Percentiles rank a stretch among this genome's conserved stretches.
Evolutionary conservation across 1,140 invertebrate genomes (phyloP).

Genomic region (Saccostrea cuccullata): DNA sequence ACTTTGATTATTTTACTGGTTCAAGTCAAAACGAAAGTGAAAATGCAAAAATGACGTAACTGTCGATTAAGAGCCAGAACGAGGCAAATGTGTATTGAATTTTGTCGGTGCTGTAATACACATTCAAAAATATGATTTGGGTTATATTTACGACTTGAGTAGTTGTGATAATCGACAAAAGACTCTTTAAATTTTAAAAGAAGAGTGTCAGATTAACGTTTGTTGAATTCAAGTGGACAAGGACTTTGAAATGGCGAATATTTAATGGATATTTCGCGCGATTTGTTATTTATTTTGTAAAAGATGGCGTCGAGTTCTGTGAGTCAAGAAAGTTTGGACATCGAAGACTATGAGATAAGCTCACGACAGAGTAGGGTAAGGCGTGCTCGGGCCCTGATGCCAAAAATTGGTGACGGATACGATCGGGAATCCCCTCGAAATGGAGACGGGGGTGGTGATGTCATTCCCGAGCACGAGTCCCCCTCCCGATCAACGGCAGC

Average conservation of each 20-base stretch:
- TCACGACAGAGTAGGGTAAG: slow-evolving; percentile 82
- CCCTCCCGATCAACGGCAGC: slow-evolving; percentile 78
- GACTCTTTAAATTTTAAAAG: neutral
- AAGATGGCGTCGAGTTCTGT: slow-evolving; percentile 85
- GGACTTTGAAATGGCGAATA: neutral
- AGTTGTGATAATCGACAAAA: neutral
- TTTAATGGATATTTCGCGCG: neutral
- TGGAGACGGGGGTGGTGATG: slow-evolving; percentile 65
- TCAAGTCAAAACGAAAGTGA: neutral
- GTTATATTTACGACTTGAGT: neutral
- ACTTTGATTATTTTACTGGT: too few species aligned
- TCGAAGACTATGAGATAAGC: slow-evolving; percentile 83
- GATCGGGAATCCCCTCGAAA: slow-evolving; percentile 55
- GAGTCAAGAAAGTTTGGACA: slow-evolving; percentile 83
- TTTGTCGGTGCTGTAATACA: slow-evolving; percentile 8
- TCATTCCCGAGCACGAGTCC: slow-evolving; percentile 79
- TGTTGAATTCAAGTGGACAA: neutral
- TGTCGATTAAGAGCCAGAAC: slow-evolving; percentile 12
- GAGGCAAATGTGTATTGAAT: slow-evolving; percentile 26
- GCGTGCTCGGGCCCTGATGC: slow-evolving; percentile 79
- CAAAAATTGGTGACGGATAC: slow-evolving; percentile 42
- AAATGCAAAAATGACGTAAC: slow-evolving; percentile 7
- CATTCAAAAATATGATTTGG: neutral
- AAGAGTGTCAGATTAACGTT: neutral
- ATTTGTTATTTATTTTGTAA: slow-evolving; percentile 21